These are phyloP conservation scores for Orius laevigatus DNA, from an alignment of 1,140 invertebrate genomes.

Conservation along the genomic window DNA sequence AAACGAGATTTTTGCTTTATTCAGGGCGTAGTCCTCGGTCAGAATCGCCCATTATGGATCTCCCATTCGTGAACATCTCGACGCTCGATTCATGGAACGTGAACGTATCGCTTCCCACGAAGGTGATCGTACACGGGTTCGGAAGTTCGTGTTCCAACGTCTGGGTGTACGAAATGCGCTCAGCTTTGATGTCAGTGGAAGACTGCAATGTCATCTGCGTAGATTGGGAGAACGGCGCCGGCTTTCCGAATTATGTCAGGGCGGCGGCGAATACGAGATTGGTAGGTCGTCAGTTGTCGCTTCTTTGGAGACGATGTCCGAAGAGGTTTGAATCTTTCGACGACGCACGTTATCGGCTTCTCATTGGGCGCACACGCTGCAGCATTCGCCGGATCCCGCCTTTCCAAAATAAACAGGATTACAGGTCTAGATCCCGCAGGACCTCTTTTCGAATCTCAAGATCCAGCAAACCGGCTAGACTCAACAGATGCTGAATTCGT, in stretches of 20 bases:
- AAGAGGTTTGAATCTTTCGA: constrained; percentile 36
- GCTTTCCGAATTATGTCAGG: constrained; percentile 80
- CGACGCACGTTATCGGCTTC: constrained; percentile 80
- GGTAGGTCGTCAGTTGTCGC: constrained; percentile 76
- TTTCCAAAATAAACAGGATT: constrained; percentile 24
- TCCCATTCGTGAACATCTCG: constrained; percentile 49
- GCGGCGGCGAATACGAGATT: constrained; percentile 84
- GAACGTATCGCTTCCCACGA: constrained; percentile 37
- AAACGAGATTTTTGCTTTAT: constrained; percentile 52
- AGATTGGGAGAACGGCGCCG: constrained; percentile 83
- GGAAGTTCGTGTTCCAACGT: constrained; percentile 74
- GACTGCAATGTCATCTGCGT: constrained; percentile 83
- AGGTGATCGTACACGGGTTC: constrained; percentile 85
- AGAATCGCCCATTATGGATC: constrained; percentile 44
- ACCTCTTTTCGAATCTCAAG: constrained; percentile 74
- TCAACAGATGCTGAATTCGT: constrained; percentile 76
- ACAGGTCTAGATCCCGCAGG: constrained; percentile 77
- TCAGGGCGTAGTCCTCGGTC: constrained; percentile 31
- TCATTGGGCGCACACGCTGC: constrained; percentile 81
- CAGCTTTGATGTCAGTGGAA: constrained; percentile 71
- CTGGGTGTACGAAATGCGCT: constrained; percentile 87
- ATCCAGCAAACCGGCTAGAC: constrained; percentile 62
- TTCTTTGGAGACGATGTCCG: constrained; percentile 38
- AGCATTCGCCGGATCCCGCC: constrained; percentile 76
- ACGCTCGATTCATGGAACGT: constrained; percentile 45